Evolutionary conservation across 2,113 vertebrate species (phyloP).

Genomic region (Dissostichus mawsoni): DNA sequence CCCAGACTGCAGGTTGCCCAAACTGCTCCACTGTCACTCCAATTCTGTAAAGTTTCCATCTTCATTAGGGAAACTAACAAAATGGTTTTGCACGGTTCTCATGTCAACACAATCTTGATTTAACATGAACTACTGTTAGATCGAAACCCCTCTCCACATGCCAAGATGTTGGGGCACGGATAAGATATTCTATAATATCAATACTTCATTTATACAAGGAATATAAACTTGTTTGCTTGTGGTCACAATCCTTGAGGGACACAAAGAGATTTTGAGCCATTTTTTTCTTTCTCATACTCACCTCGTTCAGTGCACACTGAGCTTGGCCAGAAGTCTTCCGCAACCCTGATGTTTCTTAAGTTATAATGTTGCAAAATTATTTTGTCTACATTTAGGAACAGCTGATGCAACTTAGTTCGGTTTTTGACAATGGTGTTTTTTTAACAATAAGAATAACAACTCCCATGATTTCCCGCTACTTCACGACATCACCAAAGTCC

Average conservation of each 20-base stretch:
- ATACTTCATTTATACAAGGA: not conserved
- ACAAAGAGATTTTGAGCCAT: not conserved
- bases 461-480: too few species aligned
- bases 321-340: not conserved
- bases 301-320: not conserved
- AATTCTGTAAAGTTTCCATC: conserved; percentile 56
- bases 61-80: conserved; percentile 38
- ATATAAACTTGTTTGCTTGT: not conserved
- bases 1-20: conserved; percentile 59
- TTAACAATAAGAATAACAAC: too few species aligned
- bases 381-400: too few species aligned
- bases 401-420: too few species aligned
- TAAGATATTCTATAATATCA: not conserved
- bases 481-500: too few species aligned
- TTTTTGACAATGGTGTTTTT: too few species aligned
- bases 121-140: not conserved
- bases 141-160: not conserved
- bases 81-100: conserved; percentile 9
- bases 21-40: conserved; percentile 49
- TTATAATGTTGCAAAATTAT: too few species aligned
- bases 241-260: not conserved
- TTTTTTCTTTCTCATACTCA: too few species aligned
- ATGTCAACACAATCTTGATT: not conserved
- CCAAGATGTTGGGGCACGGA: not conserved
- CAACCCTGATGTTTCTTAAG: too few species aligned